Evolutionary conservation across 2,797 vertebrate genomes (phyloP).

Genomic region (Sebastiscus albofasciatus): DNA sequence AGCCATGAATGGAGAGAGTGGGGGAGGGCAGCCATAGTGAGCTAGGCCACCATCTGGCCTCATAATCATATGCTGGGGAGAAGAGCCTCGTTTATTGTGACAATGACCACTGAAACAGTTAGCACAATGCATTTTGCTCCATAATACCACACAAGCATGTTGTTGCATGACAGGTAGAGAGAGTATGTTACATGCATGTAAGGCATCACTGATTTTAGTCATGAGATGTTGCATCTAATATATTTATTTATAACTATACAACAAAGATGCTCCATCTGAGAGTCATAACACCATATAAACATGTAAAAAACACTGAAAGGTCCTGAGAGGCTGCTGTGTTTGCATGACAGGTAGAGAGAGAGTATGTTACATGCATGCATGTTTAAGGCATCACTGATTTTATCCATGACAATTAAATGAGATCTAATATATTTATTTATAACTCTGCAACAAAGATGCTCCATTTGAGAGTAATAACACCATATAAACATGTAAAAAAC

Average conservation of each 20-base stretch:
- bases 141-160: not conserved
- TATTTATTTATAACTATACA: not conserved
- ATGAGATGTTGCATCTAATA: not conserved
- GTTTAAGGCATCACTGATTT: no score
- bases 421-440: not conserved
- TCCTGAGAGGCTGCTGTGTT: no score
- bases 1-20: slow-evolving; percentile 52
- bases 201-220: not conserved
- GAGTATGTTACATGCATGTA: not conserved
- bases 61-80: slow-evolving; percentile 66
- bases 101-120: not conserved
- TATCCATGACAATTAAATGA: not conserved
- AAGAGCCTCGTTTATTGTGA: slow-evolving; percentile 44
- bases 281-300: no score
- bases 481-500: no score
- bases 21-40: slow-evolving; percentile 63
- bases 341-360: no score
- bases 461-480: no score
- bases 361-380: no score
- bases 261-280: not conserved
- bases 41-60: slow-evolving; percentile 73
- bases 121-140: not conserved
- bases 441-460: not conserved
- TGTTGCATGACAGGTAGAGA: not conserved
- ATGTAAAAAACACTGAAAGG: no score